These are phyloP conservation scores for Panagrolaimus sp. DNA, from an alignment of 1,140 invertebrate species.

Conservation along the genomic window DNA sequence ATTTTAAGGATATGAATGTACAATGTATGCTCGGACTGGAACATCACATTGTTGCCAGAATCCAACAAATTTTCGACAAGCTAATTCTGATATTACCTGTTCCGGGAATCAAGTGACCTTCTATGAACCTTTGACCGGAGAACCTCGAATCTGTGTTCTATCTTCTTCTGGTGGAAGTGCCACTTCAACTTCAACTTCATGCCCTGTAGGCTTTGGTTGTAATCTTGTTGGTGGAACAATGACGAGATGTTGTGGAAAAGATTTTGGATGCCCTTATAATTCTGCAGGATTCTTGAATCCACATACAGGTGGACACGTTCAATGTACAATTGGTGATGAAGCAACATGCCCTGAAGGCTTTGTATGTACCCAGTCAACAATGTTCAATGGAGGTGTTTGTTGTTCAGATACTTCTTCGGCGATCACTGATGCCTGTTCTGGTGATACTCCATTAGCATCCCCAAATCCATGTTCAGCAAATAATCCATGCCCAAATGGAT, in stretches of 20 bases:
- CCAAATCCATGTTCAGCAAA: constrained; percentile 54
- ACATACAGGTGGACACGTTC: constrained; percentile 47
- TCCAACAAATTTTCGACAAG: constrained; percentile 25
- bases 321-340: constrained; percentile 50
- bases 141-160: constrained; percentile 51
- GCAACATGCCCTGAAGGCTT: constrained; percentile 48
- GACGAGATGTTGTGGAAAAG: constrained; percentile 54
- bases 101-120: constrained; percentile 50
- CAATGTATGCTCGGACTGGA: constrained; percentile 53
- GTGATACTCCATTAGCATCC: constrained; percentile 43
- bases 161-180: constrained; percentile 19
- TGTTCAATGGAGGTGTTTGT: constrained; percentile 44
- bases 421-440: constrained; percentile 49
- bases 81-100: constrained; percentile 31
- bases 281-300: constrained; percentile 56
- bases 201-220: constrained; percentile 56
- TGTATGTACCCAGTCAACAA: constrained; percentile 37
- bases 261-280: constrained; percentile 58
- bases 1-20: constrained; percentile 55
- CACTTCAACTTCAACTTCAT: constrained; percentile 20
- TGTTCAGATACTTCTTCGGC: constrained; percentile 42
- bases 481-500: constrained; percentile 51
- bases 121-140: constrained; percentile 49
- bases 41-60: constrained; percentile 57
- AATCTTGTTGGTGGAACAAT: constrained; percentile 54